These are phyloP conservation scores for Parazoanthus atlanticus DNA, from an alignment of 92 coral and sea anemone genomes.

Conservation along the genomic window DNA sequence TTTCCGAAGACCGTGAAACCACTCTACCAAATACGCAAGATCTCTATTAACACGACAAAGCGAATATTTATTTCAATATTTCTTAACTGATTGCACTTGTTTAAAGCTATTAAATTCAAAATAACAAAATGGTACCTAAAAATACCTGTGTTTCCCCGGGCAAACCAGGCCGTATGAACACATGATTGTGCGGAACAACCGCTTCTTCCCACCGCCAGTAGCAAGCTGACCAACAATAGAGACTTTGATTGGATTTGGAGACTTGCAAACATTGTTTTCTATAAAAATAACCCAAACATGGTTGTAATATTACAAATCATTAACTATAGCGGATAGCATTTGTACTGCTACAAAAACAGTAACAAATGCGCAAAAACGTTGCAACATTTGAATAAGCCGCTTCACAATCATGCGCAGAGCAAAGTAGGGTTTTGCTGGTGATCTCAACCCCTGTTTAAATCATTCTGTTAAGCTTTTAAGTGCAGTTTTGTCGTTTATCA, in stretches of 20 bases:
- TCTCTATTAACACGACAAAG: too few species aligned
- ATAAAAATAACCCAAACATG: neutral
- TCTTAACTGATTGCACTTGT: neutral
- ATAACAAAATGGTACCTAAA: too few species aligned
- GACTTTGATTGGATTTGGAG: neutral
- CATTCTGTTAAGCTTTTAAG: too few species aligned
- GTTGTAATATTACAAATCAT: neutral
- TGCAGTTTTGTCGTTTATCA: too few species aligned
- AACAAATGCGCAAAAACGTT: neutral
- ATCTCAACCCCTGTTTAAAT: too few species aligned
- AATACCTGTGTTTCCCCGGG: slow-evolving; percentile 23
- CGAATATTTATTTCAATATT: too few species aligned
- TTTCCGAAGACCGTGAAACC: too few species aligned
- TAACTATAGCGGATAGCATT: neutral
- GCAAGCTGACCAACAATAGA: neutral
- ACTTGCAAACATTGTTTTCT: slow-evolving; percentile 13
- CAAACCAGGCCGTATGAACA: neutral
- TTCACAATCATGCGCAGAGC: neutral
- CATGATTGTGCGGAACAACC: neutral
- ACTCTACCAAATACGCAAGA: too few species aligned
- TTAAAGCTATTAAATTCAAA: too few species aligned
- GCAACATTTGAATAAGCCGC: too few species aligned
- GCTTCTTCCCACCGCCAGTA: neutral
- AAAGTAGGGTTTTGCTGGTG: too few species aligned
- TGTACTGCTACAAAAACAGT: too few species aligned